Conservation (phyloP, 2,888 invertebrate genomes). For the Drosophila rubida region DNA sequence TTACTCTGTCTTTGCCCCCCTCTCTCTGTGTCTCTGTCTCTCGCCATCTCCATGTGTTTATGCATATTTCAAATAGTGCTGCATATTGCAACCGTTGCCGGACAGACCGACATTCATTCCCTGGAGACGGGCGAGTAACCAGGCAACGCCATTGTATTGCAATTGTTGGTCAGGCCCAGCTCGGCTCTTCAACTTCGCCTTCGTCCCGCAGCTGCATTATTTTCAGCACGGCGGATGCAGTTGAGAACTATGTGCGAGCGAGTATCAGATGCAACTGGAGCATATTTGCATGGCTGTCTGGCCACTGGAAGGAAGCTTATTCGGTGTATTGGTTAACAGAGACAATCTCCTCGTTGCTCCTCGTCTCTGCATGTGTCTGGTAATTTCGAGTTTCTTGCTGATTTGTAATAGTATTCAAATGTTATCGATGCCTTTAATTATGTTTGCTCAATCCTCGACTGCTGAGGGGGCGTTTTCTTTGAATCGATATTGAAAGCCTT, state of each 20-base stretch:
- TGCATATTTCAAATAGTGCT: constrained; percentile 62
- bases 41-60: constrained; percentile 35
- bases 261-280: constrained; percentile 22
- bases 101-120: constrained; percentile 35
- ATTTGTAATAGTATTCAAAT: constrained; percentile 34
- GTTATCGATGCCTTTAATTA: constrained; percentile 40
- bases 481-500: neutral
- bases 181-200: constrained; percentile 7
- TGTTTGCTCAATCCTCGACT: constrained; percentile 2
- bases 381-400: constrained; percentile 29
- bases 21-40: constrained; percentile 32
- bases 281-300: constrained; percentile 60
- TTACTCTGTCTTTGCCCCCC: constrained; percentile 14
- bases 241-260: constrained; percentile 1
- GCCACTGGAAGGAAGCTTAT: constrained; percentile 46
- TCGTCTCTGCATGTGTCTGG: neutral
- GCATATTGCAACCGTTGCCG: constrained; percentile 51
- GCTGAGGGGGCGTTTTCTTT: neutral
- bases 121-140: constrained; percentile 20
- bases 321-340: constrained; percentile 40
- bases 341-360: neutral
- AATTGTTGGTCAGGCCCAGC: constrained; percentile 28
- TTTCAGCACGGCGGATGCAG: constrained; percentile 28
- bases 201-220: constrained; percentile 23
- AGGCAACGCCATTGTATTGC: constrained; percentile 49